These are phyloP conservation scores for Mus minutoides DNA, from an alignment of 2,797 vertebrate species.

Conservation along the genomic window DNA sequence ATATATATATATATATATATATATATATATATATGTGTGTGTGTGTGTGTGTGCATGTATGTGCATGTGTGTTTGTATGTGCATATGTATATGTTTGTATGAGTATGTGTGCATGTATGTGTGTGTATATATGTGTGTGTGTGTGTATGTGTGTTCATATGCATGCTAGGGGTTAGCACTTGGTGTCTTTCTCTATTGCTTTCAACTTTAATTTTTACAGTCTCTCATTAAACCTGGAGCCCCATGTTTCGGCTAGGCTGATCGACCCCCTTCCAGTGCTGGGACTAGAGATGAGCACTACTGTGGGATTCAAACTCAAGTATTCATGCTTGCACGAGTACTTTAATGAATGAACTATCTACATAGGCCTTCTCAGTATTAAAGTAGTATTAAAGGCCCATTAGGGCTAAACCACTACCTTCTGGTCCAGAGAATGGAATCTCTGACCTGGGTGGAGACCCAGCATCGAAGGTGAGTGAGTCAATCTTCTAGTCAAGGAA, in stretches of 20 bases:
- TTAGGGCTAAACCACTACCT: not conserved
- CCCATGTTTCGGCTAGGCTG: not conserved
- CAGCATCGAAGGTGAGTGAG: not conserved
- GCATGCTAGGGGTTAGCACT: not conserved
- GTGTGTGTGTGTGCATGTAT: not conserved
- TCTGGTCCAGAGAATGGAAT: not conserved
- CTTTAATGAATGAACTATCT: not conserved
- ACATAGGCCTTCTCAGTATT: not conserved
- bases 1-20: no score
- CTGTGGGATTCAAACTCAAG: not conserved
- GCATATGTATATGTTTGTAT: rapidly evolving
- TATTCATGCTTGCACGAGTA: not conserved
- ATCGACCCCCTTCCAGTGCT: not conserved
- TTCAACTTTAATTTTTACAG: not conserved
- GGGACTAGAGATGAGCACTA: not conserved
- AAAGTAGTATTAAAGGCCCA: not conserved
- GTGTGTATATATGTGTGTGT: not conserved
- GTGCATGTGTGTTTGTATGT: not conserved
- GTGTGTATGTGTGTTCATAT: not conserved
- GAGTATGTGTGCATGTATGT: rapidly evolving
- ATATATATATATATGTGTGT: not conserved
- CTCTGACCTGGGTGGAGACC: not conserved
- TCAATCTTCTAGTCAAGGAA: not conserved
- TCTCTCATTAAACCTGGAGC: not conserved
- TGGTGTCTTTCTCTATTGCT: not conserved